Conservation (phyloP, 2,888 invertebrate genomes). For the Noctua janthe region DNA sequence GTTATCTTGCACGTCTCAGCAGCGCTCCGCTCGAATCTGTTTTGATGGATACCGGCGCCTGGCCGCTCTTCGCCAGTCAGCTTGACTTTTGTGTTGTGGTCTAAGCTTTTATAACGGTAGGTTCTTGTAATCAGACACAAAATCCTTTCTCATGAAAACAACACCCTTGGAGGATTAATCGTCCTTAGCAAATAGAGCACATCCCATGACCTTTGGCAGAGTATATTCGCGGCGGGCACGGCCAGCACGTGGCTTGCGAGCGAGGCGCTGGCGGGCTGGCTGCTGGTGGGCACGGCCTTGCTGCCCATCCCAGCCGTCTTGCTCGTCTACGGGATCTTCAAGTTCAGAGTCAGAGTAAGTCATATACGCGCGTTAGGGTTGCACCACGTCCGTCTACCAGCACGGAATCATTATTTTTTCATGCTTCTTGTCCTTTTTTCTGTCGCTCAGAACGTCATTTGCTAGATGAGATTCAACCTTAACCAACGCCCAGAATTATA, state of each 20-base stretch:
- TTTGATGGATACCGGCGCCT: not conserved
- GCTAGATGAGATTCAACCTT: not conserved
- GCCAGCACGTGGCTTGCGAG: slow-evolving; percentile 64
- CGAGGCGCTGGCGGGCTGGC: slow-evolving; percentile 77
- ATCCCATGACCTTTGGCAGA: slow-evolving; percentile 64
- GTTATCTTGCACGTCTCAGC: not conserved
- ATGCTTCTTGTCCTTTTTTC: not conserved
- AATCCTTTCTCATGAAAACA: not conserved
- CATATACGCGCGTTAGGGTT: not conserved
- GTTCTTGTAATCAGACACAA: not conserved
- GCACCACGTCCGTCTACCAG: not conserved
- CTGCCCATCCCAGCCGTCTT: slow-evolving; percentile 75
- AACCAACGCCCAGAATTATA: not conserved
- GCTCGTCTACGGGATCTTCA: slow-evolving; percentile 80
- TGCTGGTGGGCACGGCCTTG: slow-evolving; percentile 70
- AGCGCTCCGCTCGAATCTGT: not conserved
- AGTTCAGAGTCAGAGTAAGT: slow-evolving; percentile 84
- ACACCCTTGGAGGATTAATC: not conserved
- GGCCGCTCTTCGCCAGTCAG: not conserved
- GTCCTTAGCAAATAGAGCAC: not conserved
- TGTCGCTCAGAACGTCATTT: not conserved
- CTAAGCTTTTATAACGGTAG: not conserved
- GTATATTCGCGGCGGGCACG: slow-evolving; percentile 72
- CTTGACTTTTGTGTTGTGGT: not conserved
- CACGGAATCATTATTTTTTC: not conserved